phyloP scores from a whole-genome alignment of 2,888 invertebrate genomes.

The Rhagophthalmus giganteus region DNA sequence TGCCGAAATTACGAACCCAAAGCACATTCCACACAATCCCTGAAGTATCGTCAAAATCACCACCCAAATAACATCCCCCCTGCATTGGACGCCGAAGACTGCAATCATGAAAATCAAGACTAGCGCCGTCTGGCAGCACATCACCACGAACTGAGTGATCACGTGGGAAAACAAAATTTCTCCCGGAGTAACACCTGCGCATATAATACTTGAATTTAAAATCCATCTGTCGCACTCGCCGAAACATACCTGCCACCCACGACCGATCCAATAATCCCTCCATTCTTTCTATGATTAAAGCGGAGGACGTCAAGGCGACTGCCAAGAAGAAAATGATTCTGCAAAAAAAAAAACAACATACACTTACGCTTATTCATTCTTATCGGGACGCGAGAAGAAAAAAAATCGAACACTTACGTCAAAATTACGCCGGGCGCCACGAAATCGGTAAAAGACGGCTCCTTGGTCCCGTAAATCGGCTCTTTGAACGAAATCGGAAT shows the following conservation, averaged over 20 bases:
- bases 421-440: slow-evolving; percentile 94
- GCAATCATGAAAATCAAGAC: slow-evolving; percentile 90
- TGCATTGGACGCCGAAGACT: slow-evolving; percentile 87
- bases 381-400: no score
- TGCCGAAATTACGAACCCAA: slow-evolving; percentile 92
- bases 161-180: slow-evolving; percentile 94
- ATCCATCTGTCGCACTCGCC: not conserved
- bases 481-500: slow-evolving; percentile 87
- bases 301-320: slow-evolving; percentile 90
- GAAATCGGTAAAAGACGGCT: slow-evolving; percentile 93
- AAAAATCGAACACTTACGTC: slow-evolving; percentile 73
- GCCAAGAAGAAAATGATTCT: slow-evolving; percentile 97
- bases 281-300: slow-evolving; percentile 86
- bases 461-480: slow-evolving; percentile 85
- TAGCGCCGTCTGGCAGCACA: slow-evolving; percentile 90
- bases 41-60: slow-evolving; percentile 84
- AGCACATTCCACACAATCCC: slow-evolving; percentile 94
- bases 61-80: slow-evolving; percentile 84
- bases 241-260: slow-evolving; percentile 75
- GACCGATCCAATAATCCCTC: slow-evolving; percentile 90
- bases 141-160: slow-evolving; percentile 90
- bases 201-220: slow-evolving; percentile 3
- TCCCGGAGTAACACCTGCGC: slow-evolving; percentile 79
- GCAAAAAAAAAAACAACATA: slow-evolving; percentile 40
- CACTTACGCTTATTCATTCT: no score